Base-by-base conservation (phyloP, 2,797 vertebrate genomes). In the Anguilla pacifica region DNA sequence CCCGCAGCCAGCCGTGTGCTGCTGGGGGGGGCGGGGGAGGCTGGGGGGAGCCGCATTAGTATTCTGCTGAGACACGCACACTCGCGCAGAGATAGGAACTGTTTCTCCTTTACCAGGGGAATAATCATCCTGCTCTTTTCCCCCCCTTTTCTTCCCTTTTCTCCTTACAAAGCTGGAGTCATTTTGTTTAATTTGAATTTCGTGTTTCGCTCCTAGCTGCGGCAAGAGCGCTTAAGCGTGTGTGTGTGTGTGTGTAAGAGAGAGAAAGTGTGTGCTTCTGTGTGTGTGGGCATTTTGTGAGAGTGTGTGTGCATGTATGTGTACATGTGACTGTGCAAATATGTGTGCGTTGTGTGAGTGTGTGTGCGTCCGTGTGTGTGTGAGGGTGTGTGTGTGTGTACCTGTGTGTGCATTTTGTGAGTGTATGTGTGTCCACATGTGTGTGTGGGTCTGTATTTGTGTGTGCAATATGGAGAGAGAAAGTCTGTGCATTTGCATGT, bases 111-210 rank as follows among this genome's bases (percentile, higher is more conserved):
- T 94, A 96, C 96, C 95, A 95, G 95, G 95, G 96, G 95, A 97
- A 96, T 97, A 97, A 97, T 97, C 96, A 96, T 91, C 94, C 90
- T 91, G 88, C 59, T 72, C 81, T 84, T 89, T 89, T 22, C 25
- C 86, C n/a, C 15, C 95, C 92, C 90, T 28, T 86, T 77, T 28
- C 85, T 90, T 84, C 61, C 93, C 95, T 83, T 92, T 88, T 92
- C 91, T 84, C 57, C 94, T 93, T 95, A 94, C 95, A 95, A 95
- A 96, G 94, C 93, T 94, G 89, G 93, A 95, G 95, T 97, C 96
- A 97, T 98, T 97, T 94, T 94, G 94, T 96, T 97, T 97, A 95
- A 96, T 97, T 97, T 97, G 96, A 95, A 95, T 95, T 96, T 95
- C 96, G 96, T 83, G 84, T 86, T 90, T 90, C 91, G 89, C 86